Conservation (phyloP, 2,113 vertebrate species). For the Pelodiscus sinensis region DNA sequence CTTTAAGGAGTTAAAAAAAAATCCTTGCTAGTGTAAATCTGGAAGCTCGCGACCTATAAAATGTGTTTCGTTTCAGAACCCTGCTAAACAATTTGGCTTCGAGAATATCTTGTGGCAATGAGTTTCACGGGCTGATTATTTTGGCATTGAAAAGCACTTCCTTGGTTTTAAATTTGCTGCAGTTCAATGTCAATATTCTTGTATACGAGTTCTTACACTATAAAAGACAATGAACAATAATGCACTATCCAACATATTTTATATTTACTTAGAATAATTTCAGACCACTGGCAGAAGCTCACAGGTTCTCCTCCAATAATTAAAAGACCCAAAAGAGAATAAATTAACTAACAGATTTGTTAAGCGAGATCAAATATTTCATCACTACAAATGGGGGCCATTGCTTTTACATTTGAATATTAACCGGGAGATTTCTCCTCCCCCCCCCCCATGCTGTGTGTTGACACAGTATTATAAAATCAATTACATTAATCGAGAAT, state of each 20-base stretch:
- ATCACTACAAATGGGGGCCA: neutral
- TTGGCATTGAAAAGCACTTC: neutral
- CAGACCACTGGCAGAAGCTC: neutral
- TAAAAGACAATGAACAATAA: too few relatives aligned
- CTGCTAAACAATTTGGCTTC: neutral
- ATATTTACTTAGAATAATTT: neutral
- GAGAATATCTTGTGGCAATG: neutral
- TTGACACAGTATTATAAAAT: neutral
- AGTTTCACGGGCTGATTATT: neutral
- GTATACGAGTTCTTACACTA: too few relatives aligned
- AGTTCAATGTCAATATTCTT: neutral
- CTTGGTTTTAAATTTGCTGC: neutral
- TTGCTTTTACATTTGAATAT: neutral
- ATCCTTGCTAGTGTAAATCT: neutral
- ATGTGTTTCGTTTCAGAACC: neutral
- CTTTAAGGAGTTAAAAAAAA: neutral
- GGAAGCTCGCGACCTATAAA: neutral
- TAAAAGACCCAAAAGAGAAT: neutral
- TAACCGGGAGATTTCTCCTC: neutral
- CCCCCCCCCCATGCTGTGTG: neutral
- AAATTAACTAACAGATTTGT: neutral
- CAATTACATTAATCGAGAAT: neutral
- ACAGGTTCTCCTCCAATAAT: neutral
- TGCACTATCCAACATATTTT: neutral
- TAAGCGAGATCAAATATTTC: neutral